Conservation (phyloP, 2,113 vertebrate genomes). For the Chloropsis hardwickii region DNA sequence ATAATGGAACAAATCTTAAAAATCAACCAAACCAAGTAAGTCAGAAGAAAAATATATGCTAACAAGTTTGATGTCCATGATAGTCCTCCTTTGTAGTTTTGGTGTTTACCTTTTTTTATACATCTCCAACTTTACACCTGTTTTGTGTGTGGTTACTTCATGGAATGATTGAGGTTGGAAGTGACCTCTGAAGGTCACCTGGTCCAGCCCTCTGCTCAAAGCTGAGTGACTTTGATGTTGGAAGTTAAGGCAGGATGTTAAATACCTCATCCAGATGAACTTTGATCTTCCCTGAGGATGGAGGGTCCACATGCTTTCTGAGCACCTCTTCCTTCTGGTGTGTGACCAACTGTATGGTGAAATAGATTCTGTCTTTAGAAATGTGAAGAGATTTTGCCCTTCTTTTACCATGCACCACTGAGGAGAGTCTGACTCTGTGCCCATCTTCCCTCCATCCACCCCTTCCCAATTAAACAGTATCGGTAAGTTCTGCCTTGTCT, state of each 20-base stretch:
- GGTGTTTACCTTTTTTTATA: background rate
- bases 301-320: rapidly evolving
- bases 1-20: background rate
- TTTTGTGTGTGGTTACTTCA: background rate
- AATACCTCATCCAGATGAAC: background rate
- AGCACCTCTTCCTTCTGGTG: background rate
- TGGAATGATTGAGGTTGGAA: background rate
- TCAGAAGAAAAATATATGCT: background rate
- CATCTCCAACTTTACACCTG: background rate
- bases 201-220: background rate
- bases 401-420: background rate
- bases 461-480: background rate
- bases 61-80: background rate
- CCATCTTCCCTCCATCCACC: background rate
- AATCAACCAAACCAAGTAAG: background rate
- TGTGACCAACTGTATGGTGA: background rate
- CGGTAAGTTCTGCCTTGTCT: background rate
- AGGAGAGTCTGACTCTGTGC: background rate
- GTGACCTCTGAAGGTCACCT: background rate
- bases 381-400: background rate
- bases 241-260: background rate
- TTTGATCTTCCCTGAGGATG: background rate
- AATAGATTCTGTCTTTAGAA: background rate
- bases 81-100: background rate
- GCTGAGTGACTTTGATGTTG: background rate